Evolutionary conservation across 2,113 vertebrate species (phyloP).

Genomic region (Hymenochirus boettgeri): DNA sequence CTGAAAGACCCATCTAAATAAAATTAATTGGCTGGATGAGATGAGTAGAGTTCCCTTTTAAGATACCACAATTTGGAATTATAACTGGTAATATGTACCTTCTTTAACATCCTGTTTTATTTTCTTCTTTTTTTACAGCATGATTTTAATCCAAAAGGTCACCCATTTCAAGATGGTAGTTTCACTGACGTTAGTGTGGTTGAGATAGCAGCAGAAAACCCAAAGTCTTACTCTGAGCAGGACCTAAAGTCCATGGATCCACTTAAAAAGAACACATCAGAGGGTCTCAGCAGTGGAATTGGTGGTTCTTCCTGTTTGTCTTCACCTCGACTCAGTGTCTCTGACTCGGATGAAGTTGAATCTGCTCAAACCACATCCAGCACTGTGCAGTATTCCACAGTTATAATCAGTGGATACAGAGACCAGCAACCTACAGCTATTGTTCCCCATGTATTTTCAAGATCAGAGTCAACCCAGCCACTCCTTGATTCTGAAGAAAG

Average conservation of each 20-base stretch:
- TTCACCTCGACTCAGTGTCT: slow-evolving; percentile 89
- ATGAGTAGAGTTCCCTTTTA: no score
- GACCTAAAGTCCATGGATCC: slow-evolving; percentile 78
- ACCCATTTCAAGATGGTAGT: slow-evolving; percentile 69
- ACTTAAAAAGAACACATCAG: slow-evolving; percentile 83
- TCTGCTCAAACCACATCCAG: slow-evolving; percentile 82
- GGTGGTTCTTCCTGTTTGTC: slow-evolving; percentile 96
- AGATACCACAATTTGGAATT: no score
- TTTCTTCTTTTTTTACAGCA: slow-evolving; percentile 60
- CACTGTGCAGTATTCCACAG: slow-evolving; percentile 91
- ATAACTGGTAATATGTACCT: no score
- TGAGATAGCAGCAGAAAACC: slow-evolving; percentile 76
- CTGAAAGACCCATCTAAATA: no score
- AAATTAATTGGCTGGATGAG: no score
- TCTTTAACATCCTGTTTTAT: slow-evolving; percentile 8
- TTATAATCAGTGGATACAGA: slow-evolving; percentile 85
- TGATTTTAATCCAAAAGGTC: slow-evolving; percentile 70
- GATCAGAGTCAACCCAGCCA: slow-evolving; percentile 94
- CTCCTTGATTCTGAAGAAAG: slow-evolving; percentile 86
- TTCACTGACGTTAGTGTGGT: slow-evolving; percentile 84
- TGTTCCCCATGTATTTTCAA: slow-evolving; percentile 63
- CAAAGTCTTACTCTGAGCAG: slow-evolving; percentile 70
- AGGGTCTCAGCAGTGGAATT: slow-evolving; percentile 95
- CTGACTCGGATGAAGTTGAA: slow-evolving; percentile 85
- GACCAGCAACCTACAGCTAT: slow-evolving; percentile 79